These are phyloP conservation scores for Myopa testacea DNA, from an alignment of 2,888 invertebrate genomes.

Conservation along the genomic window DNA sequence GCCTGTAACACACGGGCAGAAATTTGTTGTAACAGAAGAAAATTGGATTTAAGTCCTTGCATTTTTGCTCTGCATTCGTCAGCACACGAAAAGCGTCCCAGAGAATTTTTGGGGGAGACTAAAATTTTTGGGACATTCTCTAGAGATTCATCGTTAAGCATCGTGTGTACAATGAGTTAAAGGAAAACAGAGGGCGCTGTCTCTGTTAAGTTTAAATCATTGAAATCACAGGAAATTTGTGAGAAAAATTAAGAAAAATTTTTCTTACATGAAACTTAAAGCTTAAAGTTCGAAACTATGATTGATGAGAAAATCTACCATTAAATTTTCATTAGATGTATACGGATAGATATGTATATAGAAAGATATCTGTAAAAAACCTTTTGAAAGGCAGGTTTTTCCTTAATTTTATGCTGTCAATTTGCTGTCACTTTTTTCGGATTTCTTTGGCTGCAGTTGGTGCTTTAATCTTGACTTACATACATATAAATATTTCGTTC, in stretches of 20 bases:
- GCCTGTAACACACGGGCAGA: neutral
- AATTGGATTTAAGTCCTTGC: conserved; percentile 24
- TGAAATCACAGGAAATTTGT: neutral
- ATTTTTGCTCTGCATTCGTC: neutral
- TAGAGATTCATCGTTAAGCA: neutral
- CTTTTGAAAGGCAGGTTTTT: neutral
- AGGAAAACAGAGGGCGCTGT: neutral
- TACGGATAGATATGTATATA: no score
- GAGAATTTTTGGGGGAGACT: neutral
- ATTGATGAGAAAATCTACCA: neutral
- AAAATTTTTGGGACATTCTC: neutral
- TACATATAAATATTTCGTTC: neutral
- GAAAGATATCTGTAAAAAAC: neutral
- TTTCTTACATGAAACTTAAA: neutral
- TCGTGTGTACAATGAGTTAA: neutral
- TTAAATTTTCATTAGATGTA: neutral
- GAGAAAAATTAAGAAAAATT: neutral
- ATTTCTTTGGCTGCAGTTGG: conserved; percentile 4
- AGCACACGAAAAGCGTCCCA: neutral
- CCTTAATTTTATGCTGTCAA: conserved; percentile 25
- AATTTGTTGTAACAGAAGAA: conserved; percentile 34
- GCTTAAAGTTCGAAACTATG: neutral
- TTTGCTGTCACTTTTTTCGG: conserved; percentile 13
- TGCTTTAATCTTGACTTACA: neutral
- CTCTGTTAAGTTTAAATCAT: neutral